A percentile compares a stretch with the other conserved stretches of the same genome.
phyloP scores from a whole-genome alignment of 2,888 invertebrate species.

The Papilio elwesi region DNA sequence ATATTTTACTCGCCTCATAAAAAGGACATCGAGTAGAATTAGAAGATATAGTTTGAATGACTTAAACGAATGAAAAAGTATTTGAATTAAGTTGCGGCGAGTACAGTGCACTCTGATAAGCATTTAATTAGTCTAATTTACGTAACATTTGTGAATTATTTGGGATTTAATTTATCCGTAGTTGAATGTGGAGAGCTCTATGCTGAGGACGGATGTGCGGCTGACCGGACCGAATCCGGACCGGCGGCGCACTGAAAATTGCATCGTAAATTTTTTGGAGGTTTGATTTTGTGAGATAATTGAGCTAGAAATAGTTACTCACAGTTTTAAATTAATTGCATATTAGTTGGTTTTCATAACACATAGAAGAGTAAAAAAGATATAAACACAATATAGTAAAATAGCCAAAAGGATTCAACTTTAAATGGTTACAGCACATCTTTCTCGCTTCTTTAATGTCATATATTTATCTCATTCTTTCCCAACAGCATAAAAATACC shows the following conservation, averaged over 20 bases:
- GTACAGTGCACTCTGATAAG: not conserved
- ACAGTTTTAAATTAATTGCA: not conserved
- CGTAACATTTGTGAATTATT: constrained; percentile 11
- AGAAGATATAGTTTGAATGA: not conserved
- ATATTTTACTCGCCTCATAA: too few relatives aligned
- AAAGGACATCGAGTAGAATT: not conserved
- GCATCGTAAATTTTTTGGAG: not conserved
- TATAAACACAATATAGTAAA: not conserved
- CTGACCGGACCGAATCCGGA: not conserved
- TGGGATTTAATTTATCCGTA: constrained; percentile 7
- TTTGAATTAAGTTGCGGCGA: not conserved
- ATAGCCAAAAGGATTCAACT: not conserved
- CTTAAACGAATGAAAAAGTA: not conserved
- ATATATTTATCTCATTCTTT: not conserved
- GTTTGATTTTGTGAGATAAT: not conserved
- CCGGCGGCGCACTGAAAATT: not conserved
- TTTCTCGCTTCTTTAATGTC: not conserved
- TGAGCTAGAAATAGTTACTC: not conserved
- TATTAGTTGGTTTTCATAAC: not conserved
- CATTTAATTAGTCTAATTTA: constrained; percentile 20
- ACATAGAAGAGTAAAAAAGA: not conserved
- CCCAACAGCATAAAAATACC: not conserved
- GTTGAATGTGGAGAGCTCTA: not conserved
- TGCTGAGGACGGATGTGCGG: constrained; percentile 1
- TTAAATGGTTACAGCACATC: not conserved